Percentiles rank a stretch among this genome's conserved stretches.
Evolutionary conservation across 2,888 invertebrate genomes (phyloP).

Genomic region (Eristalis intricaria): DNA sequence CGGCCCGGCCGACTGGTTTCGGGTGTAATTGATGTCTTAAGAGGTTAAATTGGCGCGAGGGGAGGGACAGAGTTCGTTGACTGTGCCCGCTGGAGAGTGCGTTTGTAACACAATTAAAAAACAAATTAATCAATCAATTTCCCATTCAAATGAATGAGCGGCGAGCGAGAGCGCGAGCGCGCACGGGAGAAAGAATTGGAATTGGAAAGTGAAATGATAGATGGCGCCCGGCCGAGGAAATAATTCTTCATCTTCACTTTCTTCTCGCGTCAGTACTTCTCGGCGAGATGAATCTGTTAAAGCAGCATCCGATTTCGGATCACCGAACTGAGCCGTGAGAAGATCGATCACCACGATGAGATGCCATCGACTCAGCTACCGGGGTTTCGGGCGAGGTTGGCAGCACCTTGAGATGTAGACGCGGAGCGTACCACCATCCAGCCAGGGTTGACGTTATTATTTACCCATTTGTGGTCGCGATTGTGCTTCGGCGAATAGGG

Average conservation of each 20-base stretch:
- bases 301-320: conserved; percentile 5
- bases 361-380: conserved; percentile 32
- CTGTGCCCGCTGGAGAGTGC: not conserved
- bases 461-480: conserved; percentile 47
- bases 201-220: conserved; percentile 37
- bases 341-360: conserved; percentile 38
- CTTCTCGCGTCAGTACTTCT: not conserved
- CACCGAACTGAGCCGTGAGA: conserved; percentile 13
- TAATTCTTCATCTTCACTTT: conserved; percentile 43
- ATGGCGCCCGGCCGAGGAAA: not conserved
- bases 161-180: not conserved
- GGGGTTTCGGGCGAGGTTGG: not conserved
- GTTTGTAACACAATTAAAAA: conserved; percentile 25
- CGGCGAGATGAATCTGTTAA: not conserved
- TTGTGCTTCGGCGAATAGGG: conserved; percentile 5
- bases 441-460: conserved; percentile 46
- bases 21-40: conserved; percentile 40
- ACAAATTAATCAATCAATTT: conserved; percentile 65
- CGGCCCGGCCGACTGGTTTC: conserved; percentile 33
- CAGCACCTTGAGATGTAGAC: not conserved
- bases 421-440: not conserved
- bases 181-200: not conserved
- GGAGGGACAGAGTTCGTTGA: conserved; percentile 37
- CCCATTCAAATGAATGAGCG: conserved; percentile 30
- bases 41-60: conserved; percentile 49